Percentiles rank a stretch among this genome's conserved stretches.
Evolutionary conservation across 2,113 vertebrate species (phyloP).

Genomic region (Procavia capensis): DNA sequence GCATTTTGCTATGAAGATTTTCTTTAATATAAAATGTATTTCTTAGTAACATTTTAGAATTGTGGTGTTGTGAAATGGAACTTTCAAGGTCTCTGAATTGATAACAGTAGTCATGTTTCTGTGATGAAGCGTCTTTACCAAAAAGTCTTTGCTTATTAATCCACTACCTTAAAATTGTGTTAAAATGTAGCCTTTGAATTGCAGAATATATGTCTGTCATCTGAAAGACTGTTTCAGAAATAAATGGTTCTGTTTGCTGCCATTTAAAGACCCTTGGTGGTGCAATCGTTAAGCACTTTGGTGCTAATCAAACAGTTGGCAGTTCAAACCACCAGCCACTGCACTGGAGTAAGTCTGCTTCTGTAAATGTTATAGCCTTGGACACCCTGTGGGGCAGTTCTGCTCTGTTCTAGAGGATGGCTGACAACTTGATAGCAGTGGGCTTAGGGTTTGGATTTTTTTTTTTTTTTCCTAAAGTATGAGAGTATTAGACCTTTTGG

Average conservation of each 20-base stretch:
- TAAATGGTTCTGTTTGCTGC: conserved; percentile 73
- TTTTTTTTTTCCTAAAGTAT: conserved; percentile 73
- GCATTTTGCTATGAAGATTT: conserved; percentile 67
- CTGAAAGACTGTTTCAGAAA: conserved; percentile 69
- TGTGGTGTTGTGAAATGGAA: conserved; percentile 69
- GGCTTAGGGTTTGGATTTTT: not conserved
- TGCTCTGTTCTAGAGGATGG: not conserved
- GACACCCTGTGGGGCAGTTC: not conserved
- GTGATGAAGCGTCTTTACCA: conserved; percentile 62
- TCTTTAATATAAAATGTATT: conserved; percentile 76
- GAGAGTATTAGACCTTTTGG: conserved; percentile 74
- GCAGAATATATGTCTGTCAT: conserved; percentile 57
- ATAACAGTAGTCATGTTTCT: conserved; percentile 70
- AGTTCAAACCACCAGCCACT: not conserved
- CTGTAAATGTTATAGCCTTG: not conserved
- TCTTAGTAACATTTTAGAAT: conserved; percentile 74
- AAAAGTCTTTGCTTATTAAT: conserved; percentile 60
- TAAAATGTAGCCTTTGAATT: conserved; percentile 30
- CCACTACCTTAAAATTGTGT: conserved; percentile 38
- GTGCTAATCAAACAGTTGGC: not conserved
- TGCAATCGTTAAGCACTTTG: not conserved
- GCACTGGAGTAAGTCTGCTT: not conserved
- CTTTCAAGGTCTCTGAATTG: conserved; percentile 72
- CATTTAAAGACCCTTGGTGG: not conserved
- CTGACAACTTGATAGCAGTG: not conserved